Conservation (phyloP, 1,140 invertebrate genomes). For the Microplitis mediator region DNA sequence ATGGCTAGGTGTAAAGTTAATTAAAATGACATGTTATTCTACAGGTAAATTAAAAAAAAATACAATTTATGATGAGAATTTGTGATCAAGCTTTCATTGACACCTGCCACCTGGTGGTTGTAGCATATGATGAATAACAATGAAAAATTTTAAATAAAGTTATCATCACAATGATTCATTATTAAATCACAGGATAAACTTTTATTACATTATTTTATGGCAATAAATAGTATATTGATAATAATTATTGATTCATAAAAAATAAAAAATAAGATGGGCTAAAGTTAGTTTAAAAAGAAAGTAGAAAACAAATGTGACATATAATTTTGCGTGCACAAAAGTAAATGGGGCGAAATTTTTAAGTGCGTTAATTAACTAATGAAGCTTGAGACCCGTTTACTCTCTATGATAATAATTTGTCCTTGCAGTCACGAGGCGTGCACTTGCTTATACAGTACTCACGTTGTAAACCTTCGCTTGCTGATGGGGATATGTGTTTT, state of each 20-base stretch:
- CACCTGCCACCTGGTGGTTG: too few relatives aligned
- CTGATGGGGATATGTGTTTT: constrained; percentile 13
- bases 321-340: neutral
- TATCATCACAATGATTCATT: too few relatives aligned
- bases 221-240: too few relatives aligned
- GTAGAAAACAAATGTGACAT: neutral
- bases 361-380: constrained; percentile 47
- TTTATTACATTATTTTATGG: too few relatives aligned
- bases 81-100: too few relatives aligned
- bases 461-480: constrained; percentile 29
- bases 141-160: too few relatives aligned
- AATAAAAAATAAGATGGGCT: too few relatives aligned
- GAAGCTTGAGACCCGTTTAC: constrained; percentile 31
- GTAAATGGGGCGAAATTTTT: neutral
- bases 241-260: too few relatives aligned
- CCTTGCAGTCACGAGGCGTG: constrained; percentile 10
- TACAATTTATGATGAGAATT: too few relatives aligned
- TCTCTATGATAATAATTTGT: constrained; percentile 20
- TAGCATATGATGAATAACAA: too few relatives aligned
- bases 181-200: too few relatives aligned
- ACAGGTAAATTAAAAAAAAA: neutral
- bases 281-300: too few relatives aligned
- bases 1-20: neutral
- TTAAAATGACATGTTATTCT: neutral
- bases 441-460: constrained; percentile 16